Conservation (phyloP, 2,797 vertebrate genomes). For the Enteromius unitaeniatus region DNA sequence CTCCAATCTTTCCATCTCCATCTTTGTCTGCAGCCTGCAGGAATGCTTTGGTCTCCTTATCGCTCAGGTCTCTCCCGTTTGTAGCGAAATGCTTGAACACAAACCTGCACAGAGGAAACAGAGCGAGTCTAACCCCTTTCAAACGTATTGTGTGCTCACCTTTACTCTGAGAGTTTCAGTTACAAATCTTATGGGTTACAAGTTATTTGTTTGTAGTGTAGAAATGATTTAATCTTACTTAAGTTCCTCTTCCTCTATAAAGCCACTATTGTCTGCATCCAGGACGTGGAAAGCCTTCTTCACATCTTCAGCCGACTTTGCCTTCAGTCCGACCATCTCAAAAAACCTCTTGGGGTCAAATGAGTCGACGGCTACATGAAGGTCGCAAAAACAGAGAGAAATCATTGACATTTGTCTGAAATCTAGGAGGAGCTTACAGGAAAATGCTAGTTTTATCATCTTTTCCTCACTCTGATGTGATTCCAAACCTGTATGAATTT, state of each 20-base stretch:
- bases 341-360: constrained; percentile 97
- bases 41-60: constrained; percentile 90
- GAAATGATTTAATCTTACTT: constrained; percentile 79
- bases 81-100: constrained; percentile 88
- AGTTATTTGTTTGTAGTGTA: neutral
- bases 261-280: constrained; percentile 93
- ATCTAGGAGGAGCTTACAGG: neutral
- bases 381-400: neutral
- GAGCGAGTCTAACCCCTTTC: neutral
- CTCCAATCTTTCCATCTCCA: constrained; percentile 94
- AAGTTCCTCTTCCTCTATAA: constrained; percentile 94
- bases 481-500: neutral
- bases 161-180: neutral
- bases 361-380: constrained; percentile 82
- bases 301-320: constrained; percentile 83
- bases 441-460: neutral
- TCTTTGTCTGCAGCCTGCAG: constrained; percentile 94
- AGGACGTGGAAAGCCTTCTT: constrained; percentile 91
- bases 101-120: constrained; percentile 71
- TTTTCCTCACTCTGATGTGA: neutral
- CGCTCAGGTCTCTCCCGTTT: constrained; percentile 87
- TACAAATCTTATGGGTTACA: neutral
- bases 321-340: constrained; percentile 92
- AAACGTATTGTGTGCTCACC: neutral
- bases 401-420: neutral